Base-by-base conservation (phyloP, 2,797 vertebrate species). In the Rhodeus uyekii region DNA sequence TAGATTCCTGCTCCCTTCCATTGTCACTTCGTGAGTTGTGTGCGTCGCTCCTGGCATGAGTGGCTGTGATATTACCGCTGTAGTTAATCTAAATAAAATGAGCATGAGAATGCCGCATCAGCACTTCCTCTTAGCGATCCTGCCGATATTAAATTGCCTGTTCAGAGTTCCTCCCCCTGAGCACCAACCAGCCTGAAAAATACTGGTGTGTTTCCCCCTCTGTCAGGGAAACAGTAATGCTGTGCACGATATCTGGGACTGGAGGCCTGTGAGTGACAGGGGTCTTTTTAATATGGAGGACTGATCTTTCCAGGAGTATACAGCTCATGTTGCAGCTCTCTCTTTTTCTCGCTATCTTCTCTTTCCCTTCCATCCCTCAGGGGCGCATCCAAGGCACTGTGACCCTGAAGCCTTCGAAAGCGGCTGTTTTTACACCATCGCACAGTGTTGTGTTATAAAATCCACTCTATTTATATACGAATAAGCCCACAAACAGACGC, bases 11-110 rank as follows among this genome's bases (percentile, higher is more conserved):
- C 81, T 82, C 83, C 86, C 88, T 85, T 88, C 90, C 84, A 78
- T 87, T 80, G 89, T 89, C 90, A 89, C 91, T 90, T 92, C 90
- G 92, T 91, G 90, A 92, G 90, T 88, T 91, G 88, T 91, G 88
- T 88, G 88, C 89, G 81, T 91, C 88, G 87, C 86, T 89, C 29
- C 89, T 90, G 91, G 88, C 89, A 84, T 86, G 87, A 90, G 87
- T 83, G 86, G 88, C 82, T 86, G 90, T 91, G 90, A 90, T 92
- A 91, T 93, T 90, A 91, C 84, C 88, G 82, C 89, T 86, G 77
- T 90, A 90, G 91, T 94, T 94, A 87, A 93, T 93, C 92, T 93
- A 93, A 93, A 94, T 93, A 93, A 93, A 92, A 93, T 90, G 88
- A 92, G 90, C 89, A 86, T 89, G 86, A 88, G 72, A 83, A 84